Base-by-base conservation (phyloP, 2,113 vertebrate genomes). In the Catharus fuscescens region DNA sequence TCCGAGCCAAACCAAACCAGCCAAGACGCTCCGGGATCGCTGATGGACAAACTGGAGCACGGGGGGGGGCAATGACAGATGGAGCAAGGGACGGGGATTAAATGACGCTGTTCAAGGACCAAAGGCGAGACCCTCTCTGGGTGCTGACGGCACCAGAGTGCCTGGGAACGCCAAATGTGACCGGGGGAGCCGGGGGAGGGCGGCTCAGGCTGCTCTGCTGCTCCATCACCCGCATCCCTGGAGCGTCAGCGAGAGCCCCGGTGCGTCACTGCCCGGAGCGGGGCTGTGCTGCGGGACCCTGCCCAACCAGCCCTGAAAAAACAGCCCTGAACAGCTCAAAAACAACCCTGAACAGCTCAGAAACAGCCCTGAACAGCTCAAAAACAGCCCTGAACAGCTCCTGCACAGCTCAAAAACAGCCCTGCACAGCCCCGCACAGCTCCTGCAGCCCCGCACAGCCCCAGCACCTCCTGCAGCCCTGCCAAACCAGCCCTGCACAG, bases 11-110 rank as follows among this genome's bases (percentile, higher is more conserved):
- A 38, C 1, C 40, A 54, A 64, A 3, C 23, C 59, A 9, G 42
- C 40, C 25, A 4, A 40, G 73, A 5, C 0, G 0, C 9, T 1
- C 38, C 13, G 8, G 57, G 40, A 18, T 38, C 1, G 0, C 40
- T 7, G 4, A 42, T 6, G 18, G 80, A 90, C 52, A 34, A 66
- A 29, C 0, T 0, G 5, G 38, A 42, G 21, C 5, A 0, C 1
- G 8, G 50, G 8, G 20, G 20, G 40, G 12, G 84, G 66, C 31
- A 77, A 29, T 36, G 32, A 29, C 84, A 44, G 66, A 62, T 42
- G 61, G 36, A 81, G 19, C 4, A 0, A 65, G 18, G 86, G 34
- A 24, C 40, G 5, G 81, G 10, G 47, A 54, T 90, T 21, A 62
- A 69, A 40, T 1, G 2, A 31, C 85, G 8, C 61, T 1, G 0